Conservation (phyloP, 2,113 vertebrate genomes). For the Andinoacara biseriatus region DNA sequence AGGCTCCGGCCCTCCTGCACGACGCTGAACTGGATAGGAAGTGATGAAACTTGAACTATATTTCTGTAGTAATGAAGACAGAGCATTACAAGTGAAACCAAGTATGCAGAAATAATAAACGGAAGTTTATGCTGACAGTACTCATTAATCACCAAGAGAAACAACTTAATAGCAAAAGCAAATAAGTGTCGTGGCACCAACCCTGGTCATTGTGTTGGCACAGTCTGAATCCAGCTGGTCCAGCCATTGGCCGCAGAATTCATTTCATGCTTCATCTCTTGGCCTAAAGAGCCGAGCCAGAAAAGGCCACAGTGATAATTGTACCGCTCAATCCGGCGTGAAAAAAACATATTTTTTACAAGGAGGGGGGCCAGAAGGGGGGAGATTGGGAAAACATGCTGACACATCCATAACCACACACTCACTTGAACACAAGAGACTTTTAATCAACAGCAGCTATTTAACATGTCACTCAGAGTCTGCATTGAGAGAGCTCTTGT, state of each 20-base stretch:
- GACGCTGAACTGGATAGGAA: not conserved
- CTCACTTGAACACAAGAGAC: slow-evolving; percentile 9
- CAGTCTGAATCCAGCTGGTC: slow-evolving; percentile 50
- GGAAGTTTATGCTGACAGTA: slow-evolving; percentile 33
- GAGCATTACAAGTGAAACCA: not conserved
- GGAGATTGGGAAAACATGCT: not conserved
- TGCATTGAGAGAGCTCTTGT: not conserved
- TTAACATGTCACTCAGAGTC: not conserved
- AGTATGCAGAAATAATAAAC: slow-evolving; percentile 6
- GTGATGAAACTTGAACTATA: not conserved
- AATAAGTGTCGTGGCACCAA: slow-evolving; percentile 44
- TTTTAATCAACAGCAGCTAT: slow-evolving; percentile 12
- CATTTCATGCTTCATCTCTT: slow-evolving; percentile 72
- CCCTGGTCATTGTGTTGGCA: slow-evolving; percentile 56
- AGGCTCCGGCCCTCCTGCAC: too few species aligned
- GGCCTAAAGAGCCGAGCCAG: slow-evolving; percentile 55
- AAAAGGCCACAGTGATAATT: slow-evolving; percentile 59
- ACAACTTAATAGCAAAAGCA: slow-evolving; percentile 54
- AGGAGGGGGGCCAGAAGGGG: not conserved
- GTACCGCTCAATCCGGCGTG: slow-evolving; percentile 55
- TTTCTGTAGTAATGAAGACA: not conserved
- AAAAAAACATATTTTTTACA: slow-evolving; percentile 66
- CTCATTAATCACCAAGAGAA: slow-evolving; percentile 49
- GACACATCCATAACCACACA: slow-evolving; percentile 17
- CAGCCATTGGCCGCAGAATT: slow-evolving; percentile 53